Conservation (phyloP, 2,888 invertebrate genomes). For the Acleris literana region DNA sequence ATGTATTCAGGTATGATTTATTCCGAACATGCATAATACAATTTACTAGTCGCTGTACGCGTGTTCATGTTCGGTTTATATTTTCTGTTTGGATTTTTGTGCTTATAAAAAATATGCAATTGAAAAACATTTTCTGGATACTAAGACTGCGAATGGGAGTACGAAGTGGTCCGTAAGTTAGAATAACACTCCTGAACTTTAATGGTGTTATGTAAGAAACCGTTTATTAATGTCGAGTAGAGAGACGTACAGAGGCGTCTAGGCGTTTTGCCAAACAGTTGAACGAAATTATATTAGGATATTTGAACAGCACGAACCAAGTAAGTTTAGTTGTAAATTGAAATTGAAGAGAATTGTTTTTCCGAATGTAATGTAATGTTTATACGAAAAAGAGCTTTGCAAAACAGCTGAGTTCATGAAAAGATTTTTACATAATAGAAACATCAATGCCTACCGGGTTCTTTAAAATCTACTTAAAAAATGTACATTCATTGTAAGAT, state of each 20-base stretch:
- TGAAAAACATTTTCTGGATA: too few species aligned
- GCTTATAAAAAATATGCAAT: too few species aligned
- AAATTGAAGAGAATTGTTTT: conserved; percentile 5
- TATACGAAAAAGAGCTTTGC: background rate
- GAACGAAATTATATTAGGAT: conserved; percentile 51
- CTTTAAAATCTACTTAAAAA: conserved; percentile 38
- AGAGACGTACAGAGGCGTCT: conserved; percentile 57
- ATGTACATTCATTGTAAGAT: conserved; percentile 41
- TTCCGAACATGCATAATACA: conserved; percentile 57
- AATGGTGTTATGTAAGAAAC: conserved; percentile 51
- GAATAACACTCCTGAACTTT: conserved; percentile 40
- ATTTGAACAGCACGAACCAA: conserved; percentile 45
- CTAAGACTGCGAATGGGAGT: background rate
- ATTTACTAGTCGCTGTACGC: conserved; percentile 49
- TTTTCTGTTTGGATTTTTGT: too few species aligned
- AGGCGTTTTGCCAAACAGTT: conserved; percentile 62
- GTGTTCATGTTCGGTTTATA: conserved; percentile 40
- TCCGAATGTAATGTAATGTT: background rate
- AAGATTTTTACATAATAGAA: conserved; percentile 13
- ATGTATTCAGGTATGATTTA: conserved; percentile 48
- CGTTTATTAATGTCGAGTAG: conserved; percentile 59
- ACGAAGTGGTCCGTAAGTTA: background rate
- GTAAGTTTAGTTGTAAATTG: conserved; percentile 25
- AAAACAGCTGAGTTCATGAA: background rate
- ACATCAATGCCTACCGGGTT: conserved; percentile 23